These are phyloP conservation scores for Oopsacas minuta DNA, from an alignment of 37 sponge, comb jelly and placozoan species.

Conservation along the genomic window DNA sequence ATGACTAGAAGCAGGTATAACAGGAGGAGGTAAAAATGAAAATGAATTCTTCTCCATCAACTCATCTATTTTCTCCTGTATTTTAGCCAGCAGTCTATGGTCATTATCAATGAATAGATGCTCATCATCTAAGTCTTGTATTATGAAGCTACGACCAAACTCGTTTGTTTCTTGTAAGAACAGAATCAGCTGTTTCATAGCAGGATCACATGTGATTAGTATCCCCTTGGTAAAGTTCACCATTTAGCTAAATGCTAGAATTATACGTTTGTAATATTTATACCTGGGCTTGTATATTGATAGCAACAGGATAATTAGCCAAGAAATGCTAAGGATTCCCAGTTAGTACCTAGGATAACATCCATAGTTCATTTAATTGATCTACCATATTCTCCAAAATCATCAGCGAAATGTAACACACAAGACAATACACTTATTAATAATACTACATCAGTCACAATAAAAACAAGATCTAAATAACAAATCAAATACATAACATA, in stretches of 20 bases:
- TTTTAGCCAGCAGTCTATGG: background rate
- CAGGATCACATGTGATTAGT: background rate
- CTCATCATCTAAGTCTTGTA: background rate
- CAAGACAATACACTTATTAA: background rate
- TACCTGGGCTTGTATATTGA: no score
- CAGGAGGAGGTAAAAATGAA: background rate
- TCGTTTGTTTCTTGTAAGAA: background rate
- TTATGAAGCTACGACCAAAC: background rate
- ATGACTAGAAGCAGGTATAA: background rate
- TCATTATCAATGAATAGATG: background rate
- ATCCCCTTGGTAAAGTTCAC: conserved; percentile 6
- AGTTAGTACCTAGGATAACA: no score
- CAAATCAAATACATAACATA: no score
- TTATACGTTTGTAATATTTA: no score
- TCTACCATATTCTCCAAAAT: no score
- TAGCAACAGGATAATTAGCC: no score
- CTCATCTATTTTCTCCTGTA: background rate
- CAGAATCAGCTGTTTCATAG: background rate
- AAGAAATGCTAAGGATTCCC: no score
- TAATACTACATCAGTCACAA: background rate
- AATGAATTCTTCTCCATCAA: background rate
- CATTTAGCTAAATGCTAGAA: background rate
- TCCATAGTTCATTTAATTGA: no score
- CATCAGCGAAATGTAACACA: no score
- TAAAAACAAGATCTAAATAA: background rate